Evolutionary conservation across 2,888 invertebrate species (phyloP).

Genomic region (Cheilosia pagana): DNA sequence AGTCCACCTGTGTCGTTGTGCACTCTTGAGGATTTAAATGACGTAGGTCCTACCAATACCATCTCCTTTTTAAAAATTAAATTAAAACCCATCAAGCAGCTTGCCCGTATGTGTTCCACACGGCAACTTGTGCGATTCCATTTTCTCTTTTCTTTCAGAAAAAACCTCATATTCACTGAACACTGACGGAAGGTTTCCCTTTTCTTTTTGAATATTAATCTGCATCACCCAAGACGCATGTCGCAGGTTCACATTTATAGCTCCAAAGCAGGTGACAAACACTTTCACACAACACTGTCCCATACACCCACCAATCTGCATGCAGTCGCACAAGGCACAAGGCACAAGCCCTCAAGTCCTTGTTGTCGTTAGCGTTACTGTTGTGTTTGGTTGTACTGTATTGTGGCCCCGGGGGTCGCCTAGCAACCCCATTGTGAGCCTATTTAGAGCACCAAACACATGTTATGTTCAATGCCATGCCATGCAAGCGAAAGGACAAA

Average conservation of each 20-base stretch:
- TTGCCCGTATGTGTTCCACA: constrained; percentile 40
- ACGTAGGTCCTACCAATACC: background rate
- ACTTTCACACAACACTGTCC: constrained; percentile 37
- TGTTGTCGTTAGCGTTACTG: background rate
- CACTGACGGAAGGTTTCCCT: constrained; percentile 40
- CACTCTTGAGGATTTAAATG: background rate
- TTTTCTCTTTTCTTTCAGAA: constrained; percentile 15
- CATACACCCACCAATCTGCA: background rate
- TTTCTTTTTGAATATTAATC: constrained; percentile 30
- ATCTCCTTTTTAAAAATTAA: background rate
- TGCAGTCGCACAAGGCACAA: no score
- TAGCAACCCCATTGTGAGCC: constrained; percentile 50
- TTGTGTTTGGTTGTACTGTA: constrained; percentile 26
- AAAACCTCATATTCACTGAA: constrained; percentile 26
- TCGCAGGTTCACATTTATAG: background rate
- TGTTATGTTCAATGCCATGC: constrained; percentile 50
- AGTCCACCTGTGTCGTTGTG: background rate
- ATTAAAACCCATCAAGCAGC: background rate
- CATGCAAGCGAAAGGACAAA: constrained; percentile 37
- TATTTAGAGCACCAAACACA: constrained; percentile 52
- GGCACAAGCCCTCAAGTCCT: background rate
- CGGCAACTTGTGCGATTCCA: background rate
- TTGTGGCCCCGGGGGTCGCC: constrained; percentile 45
- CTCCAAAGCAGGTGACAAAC: constrained; percentile 37
- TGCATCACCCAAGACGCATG: constrained; percentile 23